Evolutionary conservation across 2,113 vertebrate species (phyloP), one percentile per base, ranked within the genome.

Genomic region (Dromas ardeola): DNA sequence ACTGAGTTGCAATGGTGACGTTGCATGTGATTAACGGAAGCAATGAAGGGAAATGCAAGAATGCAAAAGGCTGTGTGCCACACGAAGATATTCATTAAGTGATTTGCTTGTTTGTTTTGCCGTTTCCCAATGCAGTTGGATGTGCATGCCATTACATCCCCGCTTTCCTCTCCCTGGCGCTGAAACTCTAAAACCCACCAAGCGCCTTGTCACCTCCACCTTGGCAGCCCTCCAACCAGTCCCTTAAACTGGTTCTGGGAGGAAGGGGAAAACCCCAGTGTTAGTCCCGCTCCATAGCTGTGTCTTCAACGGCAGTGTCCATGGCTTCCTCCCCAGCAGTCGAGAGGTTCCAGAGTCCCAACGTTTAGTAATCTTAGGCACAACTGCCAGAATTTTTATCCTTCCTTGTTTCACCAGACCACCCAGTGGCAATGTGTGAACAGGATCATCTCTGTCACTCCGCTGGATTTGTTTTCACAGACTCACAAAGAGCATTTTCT

Each of bases 1-100:
- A 92, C 86, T n/a, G 50, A 74, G 81, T 62, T 62, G 80, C 83
- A 93, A 94, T 3, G 4, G 90, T 88, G 95, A 80, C 71, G 74
- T 52, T 91, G 88, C 94, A 52, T 80, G 66, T 2, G 5, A 86
- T 71, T 91, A 96, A 87, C 16, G 62, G 56, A 91, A 91, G 69
- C 91, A 95, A 69, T 8, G 76, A 95, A 79, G 74, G 86, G 47
- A 52, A 87, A 74, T 14, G 6, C 26, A 72, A 61, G 62, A 72
- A 91, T 9, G 50, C 3, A 1, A 53, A 93, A 90, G 86, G 52
- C 70, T 76, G n/a, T 25, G 27, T 40, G 67, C 70, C 84, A 69
- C 32, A 52, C 34, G 45, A 74, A 80, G 58, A 22, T 14, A 66
- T n/a, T 76, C 20, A 81, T n/a, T 88, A 52, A 70, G 49, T 86